Evolutionary conservation across 1,140 invertebrate genomes (phyloP).

Genomic region (Anagrus nilaparvatae): DNA sequence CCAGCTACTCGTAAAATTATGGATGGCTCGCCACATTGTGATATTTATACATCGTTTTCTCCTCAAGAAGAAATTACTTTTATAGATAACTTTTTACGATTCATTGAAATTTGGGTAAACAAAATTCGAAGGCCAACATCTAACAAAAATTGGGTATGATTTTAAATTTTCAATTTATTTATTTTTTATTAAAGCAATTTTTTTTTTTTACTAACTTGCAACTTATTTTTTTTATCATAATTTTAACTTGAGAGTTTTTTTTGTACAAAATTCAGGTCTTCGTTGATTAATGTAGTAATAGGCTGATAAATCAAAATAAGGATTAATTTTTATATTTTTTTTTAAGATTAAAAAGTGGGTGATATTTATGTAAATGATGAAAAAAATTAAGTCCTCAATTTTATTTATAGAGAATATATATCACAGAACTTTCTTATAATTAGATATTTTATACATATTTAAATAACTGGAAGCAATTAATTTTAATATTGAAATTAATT

Average conservation of each 20-base stretch:
- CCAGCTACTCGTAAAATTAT: constrained; percentile 61
- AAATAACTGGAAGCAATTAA: not conserved
- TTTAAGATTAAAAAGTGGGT: too few relatives aligned
- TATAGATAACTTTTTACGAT: constrained; percentile 67
- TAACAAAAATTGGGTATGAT: constrained; percentile 48
- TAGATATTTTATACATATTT: too few relatives aligned
- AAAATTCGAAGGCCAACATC: constrained; percentile 68
- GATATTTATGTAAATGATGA: too few relatives aligned
- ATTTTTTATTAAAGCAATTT: not conserved
- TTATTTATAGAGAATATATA: too few relatives aligned
- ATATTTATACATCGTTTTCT: constrained; percentile 61
- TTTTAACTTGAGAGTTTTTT: not conserved
- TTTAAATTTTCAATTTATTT: not conserved
- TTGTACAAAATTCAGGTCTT: too few relatives aligned
- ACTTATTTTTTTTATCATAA: not conserved
- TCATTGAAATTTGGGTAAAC: constrained; percentile 81
- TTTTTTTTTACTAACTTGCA: too few relatives aligned
- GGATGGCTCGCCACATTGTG: constrained; percentile 60
- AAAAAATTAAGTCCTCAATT: too few relatives aligned
- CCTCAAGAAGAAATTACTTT: constrained; percentile 53
- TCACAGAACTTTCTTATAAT: too few relatives aligned
- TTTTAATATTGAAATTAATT: constrained; percentile 4
- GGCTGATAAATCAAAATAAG: too few relatives aligned
- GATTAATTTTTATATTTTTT: too few relatives aligned
- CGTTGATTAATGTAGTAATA: too few relatives aligned